Evolutionary conservation across 1,140 invertebrate species (phyloP), one percentile per base, ranked within the genome.

Genomic region (Neodiprion pinetum): DNA sequence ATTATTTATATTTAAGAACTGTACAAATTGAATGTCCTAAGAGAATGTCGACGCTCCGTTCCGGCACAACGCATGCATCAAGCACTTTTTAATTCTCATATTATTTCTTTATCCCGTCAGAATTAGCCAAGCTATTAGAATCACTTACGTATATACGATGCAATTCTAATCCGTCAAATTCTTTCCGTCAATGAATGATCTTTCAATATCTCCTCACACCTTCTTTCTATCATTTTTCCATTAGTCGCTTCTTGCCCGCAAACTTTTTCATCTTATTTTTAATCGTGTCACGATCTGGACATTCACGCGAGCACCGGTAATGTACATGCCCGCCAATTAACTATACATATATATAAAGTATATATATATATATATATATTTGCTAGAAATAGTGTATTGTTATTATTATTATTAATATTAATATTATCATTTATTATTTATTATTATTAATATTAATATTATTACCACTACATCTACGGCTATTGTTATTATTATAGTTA

Each of bases 1-100:
- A 17, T 70, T 70, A 70, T 47, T 53, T 87, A 87, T 87, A 86
- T 82, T 87, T 87, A 88, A 87, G 85, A 88, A 87, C 86, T 88
- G 86, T 88, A 88, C 87, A 88, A 88, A 87, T 88, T 88, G 82
- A 87, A 88, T 88, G 86, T 88, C 86, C 86, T 88, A 88, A 87
- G 81, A 84, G 83, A 86, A 85, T 83, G 81, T 83, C 83, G 81
- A 85, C 84, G 83, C 83, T 84, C 79, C 76, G 81, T 79, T 81
- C 80, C 75, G 77, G 75, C 78, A 78, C 76, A 79, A 61, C 77
- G 79, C 77, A 61, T 76, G 79, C 77, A 80, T 82, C 79, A 68
- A 78, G 72, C 48, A 78, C 47, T 53, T 72, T 70, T 77, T 14
- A 80, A 73, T 77, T 67, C 40, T 69, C 72, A 72, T 73, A 21